A percentile compares a stretch with the other conserved stretches of the same genome.
These are phyloP conservation scores for Protosalanx chinensis DNA, from an alignment of 2,797 vertebrate species.

Conservation along the genomic window DNA sequence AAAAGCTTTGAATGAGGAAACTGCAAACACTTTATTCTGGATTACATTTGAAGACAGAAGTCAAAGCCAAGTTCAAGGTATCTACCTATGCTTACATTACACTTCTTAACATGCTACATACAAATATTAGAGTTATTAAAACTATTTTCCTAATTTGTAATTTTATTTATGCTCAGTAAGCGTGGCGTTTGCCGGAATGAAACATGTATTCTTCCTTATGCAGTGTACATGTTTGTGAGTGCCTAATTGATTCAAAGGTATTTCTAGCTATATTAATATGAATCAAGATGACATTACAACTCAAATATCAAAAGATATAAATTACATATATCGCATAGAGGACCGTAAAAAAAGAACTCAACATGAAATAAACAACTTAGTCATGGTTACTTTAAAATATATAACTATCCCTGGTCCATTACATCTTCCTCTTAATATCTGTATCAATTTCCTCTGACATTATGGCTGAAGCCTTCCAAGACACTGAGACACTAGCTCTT, in stretches of 20 bases:
- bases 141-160: background rate
- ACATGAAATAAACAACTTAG: background rate
- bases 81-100: conserved; percentile 31
- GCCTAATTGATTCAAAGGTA: background rate
- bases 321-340: background rate
- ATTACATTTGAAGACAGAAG: conserved; percentile 37
- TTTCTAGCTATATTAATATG: background rate
- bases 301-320: background rate
- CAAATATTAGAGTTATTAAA: background rate
- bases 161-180: background rate
- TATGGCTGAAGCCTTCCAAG: background rate
- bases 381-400: background rate
- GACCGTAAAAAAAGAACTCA: background rate
- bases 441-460: background rate
- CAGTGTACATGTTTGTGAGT: background rate
- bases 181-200: background rate
- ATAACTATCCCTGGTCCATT: background rate
- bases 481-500: background rate
- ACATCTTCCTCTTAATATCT: background rate
- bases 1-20: conserved; percentile 52
- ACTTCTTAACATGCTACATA: background rate
- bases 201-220: background rate
- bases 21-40: conserved; percentile 44
- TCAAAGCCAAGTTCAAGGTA: conserved; percentile 53
- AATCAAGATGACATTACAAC: background rate